Evolutionary conservation across 2,888 invertebrate species (phyloP), one percentile per base, ranked within the genome.

Genomic region (Chalcis sispes): DNA sequence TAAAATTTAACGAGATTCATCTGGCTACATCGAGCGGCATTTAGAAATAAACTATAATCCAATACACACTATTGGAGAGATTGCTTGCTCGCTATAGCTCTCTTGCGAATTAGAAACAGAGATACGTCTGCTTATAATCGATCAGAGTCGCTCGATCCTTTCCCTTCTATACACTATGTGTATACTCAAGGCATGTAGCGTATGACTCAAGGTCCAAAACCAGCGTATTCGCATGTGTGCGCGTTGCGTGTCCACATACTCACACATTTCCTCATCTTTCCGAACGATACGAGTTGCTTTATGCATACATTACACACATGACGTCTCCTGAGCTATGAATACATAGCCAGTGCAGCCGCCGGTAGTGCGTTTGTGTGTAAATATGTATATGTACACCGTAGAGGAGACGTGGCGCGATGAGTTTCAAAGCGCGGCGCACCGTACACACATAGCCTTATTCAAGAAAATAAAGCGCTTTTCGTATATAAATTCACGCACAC

Each of bases 301-400:
- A 67, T 40, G 66, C 66, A 67, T 56, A 67, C 54, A 67, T 67
- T 67, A 67, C 20, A 56, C 54, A 42, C 66, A 56, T 54, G 10
- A 25, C 20, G 56, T 67, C 66, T 56, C 27, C 42, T 25, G 40
- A 67, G 42, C 40, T 67, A 25, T 56, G 54, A 56, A 67, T 67
- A 56, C 40, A n/a, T n/a, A 25, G 52, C 3, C 23, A 15, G 2
- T 52, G 52, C 8, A 5, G 10, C 18, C 8, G 18, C 36, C 36
- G 36, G 29, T 56, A 8, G 2, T 52, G 52, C 8, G 2, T 3
- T 15, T 20, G 18, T 20, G 32, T 18, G 29, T 56, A 8, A 10
- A 23, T 23, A 8, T 4, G 29, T 5, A 56, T n/a, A n/a, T n/a
- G n/a, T n/a, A n/a, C n/a, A n/a, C n/a, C n/a, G n/a, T n/a, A 7